A percentile compares a stretch with the other conserved stretches of the same genome.
These are phyloP conservation scores for Chaetorhynchus papuensis DNA, from an alignment of 2,113 vertebrate genomes.

Conservation along the genomic window DNA sequence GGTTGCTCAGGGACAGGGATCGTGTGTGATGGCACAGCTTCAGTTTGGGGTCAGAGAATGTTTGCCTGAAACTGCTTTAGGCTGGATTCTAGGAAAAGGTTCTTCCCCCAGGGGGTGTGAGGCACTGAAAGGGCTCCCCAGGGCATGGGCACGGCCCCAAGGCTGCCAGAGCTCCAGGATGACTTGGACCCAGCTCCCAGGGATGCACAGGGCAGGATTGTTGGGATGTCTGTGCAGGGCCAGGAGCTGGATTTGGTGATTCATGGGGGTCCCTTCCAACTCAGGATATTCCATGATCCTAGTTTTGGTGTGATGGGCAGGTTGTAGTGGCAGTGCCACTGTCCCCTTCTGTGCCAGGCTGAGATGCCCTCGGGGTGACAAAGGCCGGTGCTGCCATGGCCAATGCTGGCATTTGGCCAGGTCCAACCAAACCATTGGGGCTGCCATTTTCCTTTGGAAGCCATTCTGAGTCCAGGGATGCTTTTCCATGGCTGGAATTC, in stretches of 20 bases:
- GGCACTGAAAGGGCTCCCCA: background rate
- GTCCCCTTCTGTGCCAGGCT: background rate
- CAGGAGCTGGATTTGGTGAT: background rate
- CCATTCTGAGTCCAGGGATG: rapidly evolving
- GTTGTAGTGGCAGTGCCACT: background rate
- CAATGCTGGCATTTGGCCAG: rapidly evolving
- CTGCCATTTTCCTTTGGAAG: background rate
- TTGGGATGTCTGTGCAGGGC: background rate
- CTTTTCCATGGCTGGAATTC: background rate
- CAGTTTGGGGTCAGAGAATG: no score
- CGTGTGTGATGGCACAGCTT: rapidly evolving
- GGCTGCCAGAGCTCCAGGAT: background rate
- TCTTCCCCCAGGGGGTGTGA: background rate
- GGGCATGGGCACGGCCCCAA: rapidly evolving
- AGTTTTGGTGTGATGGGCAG: background rate
- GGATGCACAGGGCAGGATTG: background rate
- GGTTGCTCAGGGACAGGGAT: background rate
- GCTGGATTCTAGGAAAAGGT: background rate
- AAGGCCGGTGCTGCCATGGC: rapidly evolving
- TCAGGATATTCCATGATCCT: background rate
- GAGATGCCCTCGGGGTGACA: rapidly evolving
- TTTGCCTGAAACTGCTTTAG: background rate
- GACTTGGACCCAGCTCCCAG: rapidly evolving
- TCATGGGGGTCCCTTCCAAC: background rate
- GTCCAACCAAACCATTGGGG: rapidly evolving